Conservation (phyloP, 2,888 invertebrate species). For the Ariolimax columbianus region DNA sequence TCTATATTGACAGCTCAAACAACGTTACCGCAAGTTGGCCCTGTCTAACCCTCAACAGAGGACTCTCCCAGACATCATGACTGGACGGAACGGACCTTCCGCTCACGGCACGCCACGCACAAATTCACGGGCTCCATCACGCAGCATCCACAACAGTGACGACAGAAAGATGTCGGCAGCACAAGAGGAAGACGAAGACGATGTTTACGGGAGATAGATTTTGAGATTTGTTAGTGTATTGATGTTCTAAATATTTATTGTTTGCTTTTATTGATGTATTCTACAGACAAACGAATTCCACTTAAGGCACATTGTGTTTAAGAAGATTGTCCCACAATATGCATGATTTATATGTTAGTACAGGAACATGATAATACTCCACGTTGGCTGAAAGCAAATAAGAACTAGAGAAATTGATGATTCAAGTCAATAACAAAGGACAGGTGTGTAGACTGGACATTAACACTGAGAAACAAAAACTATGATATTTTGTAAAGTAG, state of each 20-base stretch:
- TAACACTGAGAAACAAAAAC: no score
- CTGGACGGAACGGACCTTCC: slow-evolving; percentile 34
- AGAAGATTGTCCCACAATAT: no score
- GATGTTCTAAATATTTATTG: neutral
- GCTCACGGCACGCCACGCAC: slow-evolving; percentile 9
- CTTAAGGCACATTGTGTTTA: no score
- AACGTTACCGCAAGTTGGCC: slow-evolving; percentile 34
- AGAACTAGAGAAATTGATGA: no score
- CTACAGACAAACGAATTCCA: no score
- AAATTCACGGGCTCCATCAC: slow-evolving; percentile 15
- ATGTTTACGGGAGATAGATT: neutral
- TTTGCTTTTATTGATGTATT: neutral
- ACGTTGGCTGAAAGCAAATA: no score
- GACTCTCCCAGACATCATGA: slow-evolving; percentile 44
- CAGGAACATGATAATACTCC: no score
- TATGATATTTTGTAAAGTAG: no score
- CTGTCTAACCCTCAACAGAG: slow-evolving; percentile 30
- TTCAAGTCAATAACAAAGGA: no score
- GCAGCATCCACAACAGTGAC: slow-evolving; percentile 5
- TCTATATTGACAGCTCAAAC: slow-evolving; percentile 27
- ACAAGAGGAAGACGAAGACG: slow-evolving; percentile 31
- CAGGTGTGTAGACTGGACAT: no score
- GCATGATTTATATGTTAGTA: no score
- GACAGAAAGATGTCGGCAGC: slow-evolving; percentile 22
- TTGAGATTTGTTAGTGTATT: neutral